Base-by-base conservation (phyloP, 2,888 invertebrate genomes). In the Patella pellucida region DNA sequence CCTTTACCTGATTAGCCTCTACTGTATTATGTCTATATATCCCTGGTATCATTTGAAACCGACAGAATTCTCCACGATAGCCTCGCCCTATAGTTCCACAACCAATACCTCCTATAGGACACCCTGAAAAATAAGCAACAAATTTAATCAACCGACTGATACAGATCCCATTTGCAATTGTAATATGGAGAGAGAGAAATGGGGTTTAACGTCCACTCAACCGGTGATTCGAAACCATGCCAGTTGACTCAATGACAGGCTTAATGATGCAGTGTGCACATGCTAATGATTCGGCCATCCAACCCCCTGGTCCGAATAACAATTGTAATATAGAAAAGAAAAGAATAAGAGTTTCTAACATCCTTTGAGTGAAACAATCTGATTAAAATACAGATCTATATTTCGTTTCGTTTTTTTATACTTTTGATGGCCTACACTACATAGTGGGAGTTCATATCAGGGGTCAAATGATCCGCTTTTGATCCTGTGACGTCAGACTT, bases 21-120 rank as follows among this genome's bases (percentile, higher is more conserved):
- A 96, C 94, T 9, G 94, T 94, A 84, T 95, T 93, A 91, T 96
- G 96, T 87, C 96, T 95, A 91, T 97, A 97, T 78, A 96, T 93
- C 71, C 97, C 97, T 0, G 98, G 98, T 79, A 94, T 94, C 88
- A 98, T 92, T 90, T 96, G 96, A 90, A 92, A 98, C 75, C 97
- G 94, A 90, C 97, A 97, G 92, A 98, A 98, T 91, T 97, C 97
- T 23, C 98, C 98, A 86, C 94, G 94, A 91, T 94, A 98, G 5
- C 97, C 97, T 74, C 97, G 93, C 3, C 97, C 97, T 85, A 98
- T 97, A 0, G 95, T 94, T 0, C 95, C 95, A 81, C 94, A 93
- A 3, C 96, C 96, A 79, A 96, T 94, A 69, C 95, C 96, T 76
- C 96, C 96, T 82, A 96, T 92, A 2, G 96, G 96, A 51, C 95